Evolutionary conservation across 92 coral and sea anemone genomes (phyloP).

Genomic region (Porites cylindrica): DNA sequence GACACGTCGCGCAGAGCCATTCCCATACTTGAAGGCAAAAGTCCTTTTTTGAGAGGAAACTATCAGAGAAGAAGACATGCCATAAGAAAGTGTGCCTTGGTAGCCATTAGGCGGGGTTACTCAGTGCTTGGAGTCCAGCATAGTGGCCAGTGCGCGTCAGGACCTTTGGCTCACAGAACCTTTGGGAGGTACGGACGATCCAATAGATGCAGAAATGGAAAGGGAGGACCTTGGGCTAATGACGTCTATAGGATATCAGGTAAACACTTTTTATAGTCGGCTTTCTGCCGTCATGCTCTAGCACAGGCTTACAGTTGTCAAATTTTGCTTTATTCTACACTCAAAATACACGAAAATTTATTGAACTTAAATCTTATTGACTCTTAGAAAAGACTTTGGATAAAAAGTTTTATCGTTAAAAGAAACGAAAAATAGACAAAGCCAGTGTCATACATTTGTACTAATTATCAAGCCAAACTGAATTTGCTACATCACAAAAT

Average conservation of each 20-base stretch:
- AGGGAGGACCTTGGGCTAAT: constrained; percentile 46
- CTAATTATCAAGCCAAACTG: background rate
- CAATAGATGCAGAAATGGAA: constrained; percentile 41
- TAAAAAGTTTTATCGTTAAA: too few relatives aligned
- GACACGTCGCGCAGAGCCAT: constrained; percentile 65
- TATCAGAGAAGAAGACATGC: constrained; percentile 11
- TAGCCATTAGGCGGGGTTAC: constrained; percentile 15
- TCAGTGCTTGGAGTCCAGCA: constrained; percentile 13
- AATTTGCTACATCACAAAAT: background rate
- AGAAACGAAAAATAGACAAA: too few relatives aligned
- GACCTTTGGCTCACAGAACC: constrained; percentile 35
- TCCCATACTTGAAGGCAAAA: constrained; percentile 32
- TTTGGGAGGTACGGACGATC: constrained; percentile 29
- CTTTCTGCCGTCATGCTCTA: background rate
- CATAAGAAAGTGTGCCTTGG: constrained; percentile 8
- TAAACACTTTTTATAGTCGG: background rate
- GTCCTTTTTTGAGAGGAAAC: constrained; percentile 34
- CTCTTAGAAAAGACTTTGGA: too few relatives aligned
- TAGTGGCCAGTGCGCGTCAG: constrained; percentile 44
- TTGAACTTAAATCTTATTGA: too few relatives aligned
- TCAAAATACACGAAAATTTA: too few relatives aligned
- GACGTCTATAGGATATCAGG: constrained; percentile 43
- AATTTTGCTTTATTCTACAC: too few relatives aligned
- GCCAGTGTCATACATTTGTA: too few relatives aligned
- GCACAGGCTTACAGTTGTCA: too few relatives aligned